Base-by-base conservation (phyloP, 2,888 invertebrate genomes). In the Ecliptopera silaceata region DNA sequence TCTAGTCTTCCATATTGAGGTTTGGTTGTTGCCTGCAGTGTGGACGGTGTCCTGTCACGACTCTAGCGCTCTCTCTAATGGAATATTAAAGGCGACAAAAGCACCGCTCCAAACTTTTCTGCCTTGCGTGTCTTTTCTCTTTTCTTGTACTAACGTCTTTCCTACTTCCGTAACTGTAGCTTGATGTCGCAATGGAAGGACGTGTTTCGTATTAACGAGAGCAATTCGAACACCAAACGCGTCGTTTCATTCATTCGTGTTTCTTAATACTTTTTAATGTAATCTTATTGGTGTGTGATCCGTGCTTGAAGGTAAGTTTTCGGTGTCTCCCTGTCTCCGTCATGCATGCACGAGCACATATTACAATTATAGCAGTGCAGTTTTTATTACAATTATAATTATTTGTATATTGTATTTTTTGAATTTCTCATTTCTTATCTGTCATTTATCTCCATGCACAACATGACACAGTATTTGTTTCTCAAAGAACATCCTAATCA, bases 1-100 rank as follows among this genome's bases (percentile, higher is more conserved):
- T 85, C 77, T 88, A 81, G 86, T 85, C 84, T 85, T 88, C 85
- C 79, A 80, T 87, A 79, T 82, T 82, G 80, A 80, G 80, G 85
- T 84, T 82, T 84, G 86, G 79, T 88, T 87, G 89, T 89, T 88
- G 89, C 89, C 87, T 86, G 88, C 80, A 72, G 79, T 83, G 81
- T 79, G 78, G 77, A 77, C 79, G 79, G 77, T 79, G 84, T 77
- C 77, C 70, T 71, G 80, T 72, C 76, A 80, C 80, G 71, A 73
- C 71, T 65, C 71, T 80, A 77, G 72, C 65, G 75, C 70, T 75
- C 68, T 72, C 68, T 77, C 49, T 49, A 56, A 77, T 82, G 84
- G 81, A 4, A 81, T 86, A 82, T 84, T 82, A 83, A 88, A 87
- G 87, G 84, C 86, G 88, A 84, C 84, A 75, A 82, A 79, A 80